Percentiles rank a stretch among this genome's conserved stretches.
Conservation (phyloP, 2,113 vertebrate species). For the Nycticryphes semicollaris region DNA sequence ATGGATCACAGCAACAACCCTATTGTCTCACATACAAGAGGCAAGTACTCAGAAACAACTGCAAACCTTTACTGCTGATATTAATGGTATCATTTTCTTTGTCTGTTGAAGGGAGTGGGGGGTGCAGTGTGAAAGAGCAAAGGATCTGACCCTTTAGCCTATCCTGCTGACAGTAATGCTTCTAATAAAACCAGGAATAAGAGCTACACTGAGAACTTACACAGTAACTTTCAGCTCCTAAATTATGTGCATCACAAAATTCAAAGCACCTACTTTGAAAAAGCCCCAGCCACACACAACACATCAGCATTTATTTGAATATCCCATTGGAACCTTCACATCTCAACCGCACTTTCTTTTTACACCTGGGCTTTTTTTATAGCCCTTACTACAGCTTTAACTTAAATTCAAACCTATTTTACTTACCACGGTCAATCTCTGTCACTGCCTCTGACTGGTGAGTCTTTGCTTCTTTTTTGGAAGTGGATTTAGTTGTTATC, state of each 20-base stretch:
- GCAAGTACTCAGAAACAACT: background rate
- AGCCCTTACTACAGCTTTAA: background rate
- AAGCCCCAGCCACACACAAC: background rate
- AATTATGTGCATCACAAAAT: background rate
- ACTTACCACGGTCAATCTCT: constrained; percentile 18
- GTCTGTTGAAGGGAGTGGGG: accelerated
- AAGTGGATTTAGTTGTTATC: background rate
- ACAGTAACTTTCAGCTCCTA: background rate
- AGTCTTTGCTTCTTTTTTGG: background rate
- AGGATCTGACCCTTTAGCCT: background rate
- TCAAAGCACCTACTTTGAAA: background rate
- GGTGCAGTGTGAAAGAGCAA: background rate
- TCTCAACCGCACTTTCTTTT: background rate
- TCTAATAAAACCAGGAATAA: background rate
- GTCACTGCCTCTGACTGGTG: background rate
- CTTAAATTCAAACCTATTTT: background rate
- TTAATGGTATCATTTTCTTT: background rate
- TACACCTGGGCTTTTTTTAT: background rate
- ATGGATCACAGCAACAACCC: background rate
- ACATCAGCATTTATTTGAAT: background rate
- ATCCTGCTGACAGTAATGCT: background rate
- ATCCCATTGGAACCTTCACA: background rate
- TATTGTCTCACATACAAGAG: background rate
- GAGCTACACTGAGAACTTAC: background rate
- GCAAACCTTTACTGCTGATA: background rate